phyloP scores from a whole-genome alignment of 2,888 invertebrate species.

The Dynastes hyllus region DNA sequence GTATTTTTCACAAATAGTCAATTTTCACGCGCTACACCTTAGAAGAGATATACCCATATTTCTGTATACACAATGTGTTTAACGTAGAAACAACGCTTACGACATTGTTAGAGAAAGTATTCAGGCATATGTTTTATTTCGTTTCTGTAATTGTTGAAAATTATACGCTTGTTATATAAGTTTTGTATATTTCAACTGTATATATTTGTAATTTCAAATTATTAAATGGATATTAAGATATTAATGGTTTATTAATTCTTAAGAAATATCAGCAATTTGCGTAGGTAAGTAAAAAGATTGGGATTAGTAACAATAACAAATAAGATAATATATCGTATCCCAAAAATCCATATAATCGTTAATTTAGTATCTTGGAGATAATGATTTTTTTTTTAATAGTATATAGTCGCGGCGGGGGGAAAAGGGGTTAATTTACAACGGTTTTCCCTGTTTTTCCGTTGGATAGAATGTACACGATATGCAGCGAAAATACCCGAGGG shows the following conservation, averaged over 20 bases:
- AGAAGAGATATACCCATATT: neutral
- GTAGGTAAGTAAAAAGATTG: neutral
- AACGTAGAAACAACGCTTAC: no score
- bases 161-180: constrained; percentile 7
- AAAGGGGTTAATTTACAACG: no score
- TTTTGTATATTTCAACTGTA: constrained; percentile 26
- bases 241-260: neutral
- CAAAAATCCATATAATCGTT: no score
- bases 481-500: no score
- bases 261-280: neutral
- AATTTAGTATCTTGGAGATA: no score
- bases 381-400: no score
- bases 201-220: constrained; percentile 19
- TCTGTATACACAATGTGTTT: neutral
- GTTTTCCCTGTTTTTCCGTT: no score
- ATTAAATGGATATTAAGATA: constrained; percentile 8
- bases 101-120: neutral
- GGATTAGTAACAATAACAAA: neutral
- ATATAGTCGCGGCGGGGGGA: no score
- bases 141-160: neutral
- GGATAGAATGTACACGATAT: no score
- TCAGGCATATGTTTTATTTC: neutral
- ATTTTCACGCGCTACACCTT: neutral
- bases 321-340: neutral
- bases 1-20: constrained; percentile 5